Percentiles rank a stretch among this genome's conserved stretches.
phyloP scores from a whole-genome alignment of 1,140 invertebrate species.

The Panonychus citri region DNA sequence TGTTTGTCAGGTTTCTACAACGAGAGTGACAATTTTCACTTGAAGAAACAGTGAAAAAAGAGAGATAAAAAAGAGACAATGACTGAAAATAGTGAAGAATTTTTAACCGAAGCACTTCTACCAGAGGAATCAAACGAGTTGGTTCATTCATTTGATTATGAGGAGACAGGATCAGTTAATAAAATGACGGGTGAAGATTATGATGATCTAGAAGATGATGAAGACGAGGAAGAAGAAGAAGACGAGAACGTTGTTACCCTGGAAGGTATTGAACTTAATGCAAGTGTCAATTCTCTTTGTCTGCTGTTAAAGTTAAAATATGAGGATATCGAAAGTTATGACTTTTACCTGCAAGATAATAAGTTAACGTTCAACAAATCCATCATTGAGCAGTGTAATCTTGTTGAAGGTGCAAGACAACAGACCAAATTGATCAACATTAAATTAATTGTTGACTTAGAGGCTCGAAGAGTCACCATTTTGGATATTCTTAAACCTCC shows the following conservation, averaged over 20 bases:
- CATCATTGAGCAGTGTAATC: constrained; percentile 12
- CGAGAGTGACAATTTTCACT: too few relatives aligned
- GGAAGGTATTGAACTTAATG: constrained; percentile 10
- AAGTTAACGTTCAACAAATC: constrained; percentile 4
- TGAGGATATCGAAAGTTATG: constrained; percentile 8
- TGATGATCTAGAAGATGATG: constrained; percentile 6
- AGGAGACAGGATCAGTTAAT: not conserved
- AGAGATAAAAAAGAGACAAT: too few relatives aligned
- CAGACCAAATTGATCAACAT: constrained; percentile 11
- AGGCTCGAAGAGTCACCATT: constrained; percentile 10
- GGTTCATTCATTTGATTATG: not conserved
- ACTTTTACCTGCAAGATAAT: constrained; percentile 12
- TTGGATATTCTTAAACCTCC: constrained; percentile 13
- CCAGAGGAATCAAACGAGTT: too few relatives aligned
- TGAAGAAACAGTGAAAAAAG: too few relatives aligned
- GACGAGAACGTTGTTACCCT: constrained; percentile 9
- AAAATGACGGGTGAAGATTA: not conserved
- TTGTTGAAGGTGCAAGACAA: constrained; percentile 11
- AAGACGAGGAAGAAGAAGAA: constrained; percentile 11
- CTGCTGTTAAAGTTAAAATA: constrained; percentile 5
- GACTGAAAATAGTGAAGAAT: too few relatives aligned
- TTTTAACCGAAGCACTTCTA: too few relatives aligned
- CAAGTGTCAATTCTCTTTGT: constrained; percentile 1
- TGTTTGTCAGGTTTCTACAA: too few relatives aligned
- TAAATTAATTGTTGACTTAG: constrained; percentile 8